Evolutionary conservation across 1,140 invertebrate species (phyloP), one percentile per base, ranked within the genome.

Genomic region (Drosophila baimaii): DNA sequence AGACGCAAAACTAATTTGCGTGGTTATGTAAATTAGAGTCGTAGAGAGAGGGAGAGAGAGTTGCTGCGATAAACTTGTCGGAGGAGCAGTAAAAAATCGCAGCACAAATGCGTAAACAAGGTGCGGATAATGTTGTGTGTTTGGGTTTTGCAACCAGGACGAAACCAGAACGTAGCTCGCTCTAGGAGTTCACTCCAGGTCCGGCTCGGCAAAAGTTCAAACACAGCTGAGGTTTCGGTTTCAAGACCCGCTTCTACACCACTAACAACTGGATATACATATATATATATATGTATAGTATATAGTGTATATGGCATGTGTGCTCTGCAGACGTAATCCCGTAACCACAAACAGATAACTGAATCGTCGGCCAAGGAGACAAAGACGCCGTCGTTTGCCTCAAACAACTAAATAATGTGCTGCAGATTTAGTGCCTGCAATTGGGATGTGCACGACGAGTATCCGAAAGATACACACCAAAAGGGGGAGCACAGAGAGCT

Each of bases 1-100:
- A 88, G 83, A 89, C 83, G 84, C 84, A 88, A 88, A 88, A 88
- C 83, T 88, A 88, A 88, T 88, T 88, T 88, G 79, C 83, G 84
- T 88, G 83, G 83, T 88, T 88, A 88, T 88, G 83, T 88, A 88
- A 88, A 88, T 88, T 88, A 83, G 83, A 88, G 83, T 77, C 81
- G 71, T 66, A 82, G 79, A 80, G 81, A 80, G 81, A 65, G n/a
- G n/a, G n/a, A n/a, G 74, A 72, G 76, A 78, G 82, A 82, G 81
- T 63, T 47, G 66, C 66, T 65, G 79, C 79, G 83, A 88, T 88
- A 88, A 88, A 89, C 83, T 89, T 88, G 83, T 88, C 56, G 79
- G 58, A 63, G 37, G 47, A 19, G 31, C 5, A 61, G 19, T 43
- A 46, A 72, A 69, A 64, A 82, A 72, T 62, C 61, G 65, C 56